These are phyloP conservation scores for Argyresthia goedartella DNA, from an alignment of 2,888 invertebrate genomes.

Conservation along the genomic window DNA sequence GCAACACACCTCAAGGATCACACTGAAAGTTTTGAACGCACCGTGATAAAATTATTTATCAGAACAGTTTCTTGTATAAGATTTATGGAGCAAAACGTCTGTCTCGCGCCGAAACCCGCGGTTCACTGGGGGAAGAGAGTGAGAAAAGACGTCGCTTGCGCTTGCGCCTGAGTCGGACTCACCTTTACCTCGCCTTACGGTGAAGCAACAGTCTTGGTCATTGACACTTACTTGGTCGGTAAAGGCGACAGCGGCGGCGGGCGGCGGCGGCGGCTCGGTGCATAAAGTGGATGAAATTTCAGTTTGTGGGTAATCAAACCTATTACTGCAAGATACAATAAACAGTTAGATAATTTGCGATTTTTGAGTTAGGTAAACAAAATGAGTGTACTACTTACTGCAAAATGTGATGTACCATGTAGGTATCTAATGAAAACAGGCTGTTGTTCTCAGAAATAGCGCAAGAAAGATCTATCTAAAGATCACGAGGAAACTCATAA, in stretches of 20 bases:
- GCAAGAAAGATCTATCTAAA: no score
- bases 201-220: slow-evolving; percentile 31
- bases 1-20: slow-evolving; percentile 1
- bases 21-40: background rate
- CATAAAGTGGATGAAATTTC: background rate
- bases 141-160: slow-evolving; percentile 52
- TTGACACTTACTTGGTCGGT: slow-evolving; percentile 19
- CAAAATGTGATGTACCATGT: no score
- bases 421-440: no score
- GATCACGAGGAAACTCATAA: no score
- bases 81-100: slow-evolving; percentile 19
- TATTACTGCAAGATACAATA: no score
- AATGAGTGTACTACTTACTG: no score
- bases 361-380: no score
- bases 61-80: background rate
- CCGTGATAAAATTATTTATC: background rate
- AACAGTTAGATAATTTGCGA: no score
- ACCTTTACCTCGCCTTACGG: slow-evolving; percentile 50
- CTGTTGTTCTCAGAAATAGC: no score
- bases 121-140: slow-evolving; percentile 52
- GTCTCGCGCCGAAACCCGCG: slow-evolving; percentile 37
- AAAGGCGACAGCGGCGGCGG: background rate
- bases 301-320: background rate
- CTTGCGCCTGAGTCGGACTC: slow-evolving; percentile 54
- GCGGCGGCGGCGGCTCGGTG: background rate